phyloP scores from a whole-genome alignment of 2,797 vertebrate species.

The Sphenodon punctatus region DNA sequence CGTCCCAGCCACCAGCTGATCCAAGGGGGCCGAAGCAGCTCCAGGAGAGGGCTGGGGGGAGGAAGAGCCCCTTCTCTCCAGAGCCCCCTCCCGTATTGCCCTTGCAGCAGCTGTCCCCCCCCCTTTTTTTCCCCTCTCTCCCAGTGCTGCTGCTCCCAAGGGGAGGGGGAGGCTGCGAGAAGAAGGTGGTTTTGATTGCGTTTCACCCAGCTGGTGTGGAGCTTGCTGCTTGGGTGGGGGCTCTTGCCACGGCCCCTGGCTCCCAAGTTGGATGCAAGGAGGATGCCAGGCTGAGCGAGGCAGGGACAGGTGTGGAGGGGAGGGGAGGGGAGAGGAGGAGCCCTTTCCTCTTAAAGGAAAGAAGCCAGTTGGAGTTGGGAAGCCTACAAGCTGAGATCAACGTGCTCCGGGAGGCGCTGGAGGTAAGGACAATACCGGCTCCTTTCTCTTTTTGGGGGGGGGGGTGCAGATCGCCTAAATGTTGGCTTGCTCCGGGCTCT shows the following conservation, averaged over 20 bases:
- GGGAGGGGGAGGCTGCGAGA: too few relatives aligned
- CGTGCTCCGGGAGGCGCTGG: neutral
- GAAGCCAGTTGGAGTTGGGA: too few relatives aligned
- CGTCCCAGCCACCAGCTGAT: too few relatives aligned
- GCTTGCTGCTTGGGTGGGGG: neutral
- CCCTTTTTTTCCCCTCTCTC: neutral
- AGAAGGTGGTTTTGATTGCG: neutral
- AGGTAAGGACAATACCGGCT: neutral
- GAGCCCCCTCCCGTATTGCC: neutral
- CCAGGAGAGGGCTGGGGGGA: neutral
- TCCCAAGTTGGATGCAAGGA: neutral
- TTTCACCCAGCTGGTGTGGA: neutral
- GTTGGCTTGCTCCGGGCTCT: too few relatives aligned
- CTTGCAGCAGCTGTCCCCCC: neutral
- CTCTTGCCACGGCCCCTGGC: accelerated
- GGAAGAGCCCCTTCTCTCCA: neutral
- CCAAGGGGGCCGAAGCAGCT: too few relatives aligned
- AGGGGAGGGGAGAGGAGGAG: accelerated
- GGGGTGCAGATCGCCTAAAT: too few relatives aligned
- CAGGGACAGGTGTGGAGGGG: neutral
- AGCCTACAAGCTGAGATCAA: neutral
- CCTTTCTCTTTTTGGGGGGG: neutral
- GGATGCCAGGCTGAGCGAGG: neutral
- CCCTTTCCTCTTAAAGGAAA: neutral
- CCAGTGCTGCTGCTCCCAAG: too few relatives aligned